phyloP scores from a whole-genome alignment of 2,797 vertebrate genomes.

The Thripadectes ignobilis region DNA sequence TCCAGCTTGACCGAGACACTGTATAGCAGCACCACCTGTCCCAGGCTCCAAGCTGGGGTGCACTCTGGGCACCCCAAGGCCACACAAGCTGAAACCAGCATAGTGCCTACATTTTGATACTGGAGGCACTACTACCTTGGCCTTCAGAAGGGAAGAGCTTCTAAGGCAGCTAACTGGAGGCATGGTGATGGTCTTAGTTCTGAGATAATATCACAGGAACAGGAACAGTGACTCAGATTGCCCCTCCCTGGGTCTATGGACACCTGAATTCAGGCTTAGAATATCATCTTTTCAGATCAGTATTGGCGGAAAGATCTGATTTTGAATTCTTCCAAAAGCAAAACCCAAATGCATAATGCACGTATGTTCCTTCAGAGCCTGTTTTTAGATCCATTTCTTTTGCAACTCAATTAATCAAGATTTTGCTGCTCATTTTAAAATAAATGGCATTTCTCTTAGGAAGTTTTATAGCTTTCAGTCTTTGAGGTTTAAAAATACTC shows the following conservation, averaged over 20 bases:
- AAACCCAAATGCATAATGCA: constrained; percentile 19
- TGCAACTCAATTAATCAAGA: constrained; percentile 55
- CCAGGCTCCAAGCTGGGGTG: not conserved
- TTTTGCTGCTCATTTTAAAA: constrained; percentile 35
- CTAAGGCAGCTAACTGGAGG: not conserved
- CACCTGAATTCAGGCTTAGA: not conserved
- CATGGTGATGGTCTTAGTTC: not conserved
- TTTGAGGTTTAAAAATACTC: constrained; percentile 55
- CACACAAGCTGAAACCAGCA: not conserved
- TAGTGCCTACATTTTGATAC: not conserved
- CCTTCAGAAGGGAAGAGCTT: not conserved
- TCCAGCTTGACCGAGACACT: not conserved
- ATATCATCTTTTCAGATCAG: not conserved
- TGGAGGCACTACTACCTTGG: not conserved
- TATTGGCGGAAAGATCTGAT: not conserved
- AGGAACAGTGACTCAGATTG: not conserved
- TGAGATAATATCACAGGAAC: not conserved
- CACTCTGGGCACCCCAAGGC: not conserved
- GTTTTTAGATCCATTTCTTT: constrained; percentile 48
- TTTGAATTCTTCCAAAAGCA: constrained; percentile 7
- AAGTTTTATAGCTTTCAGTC: constrained; percentile 23
- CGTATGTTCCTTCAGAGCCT: not conserved
- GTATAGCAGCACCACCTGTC: not conserved
- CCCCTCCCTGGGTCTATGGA: not conserved
- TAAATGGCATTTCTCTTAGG: constrained; percentile 25